Evolutionary conservation across 2,888 invertebrate genomes (phyloP).

Genomic region (Mechanitis mazaeus): DNA sequence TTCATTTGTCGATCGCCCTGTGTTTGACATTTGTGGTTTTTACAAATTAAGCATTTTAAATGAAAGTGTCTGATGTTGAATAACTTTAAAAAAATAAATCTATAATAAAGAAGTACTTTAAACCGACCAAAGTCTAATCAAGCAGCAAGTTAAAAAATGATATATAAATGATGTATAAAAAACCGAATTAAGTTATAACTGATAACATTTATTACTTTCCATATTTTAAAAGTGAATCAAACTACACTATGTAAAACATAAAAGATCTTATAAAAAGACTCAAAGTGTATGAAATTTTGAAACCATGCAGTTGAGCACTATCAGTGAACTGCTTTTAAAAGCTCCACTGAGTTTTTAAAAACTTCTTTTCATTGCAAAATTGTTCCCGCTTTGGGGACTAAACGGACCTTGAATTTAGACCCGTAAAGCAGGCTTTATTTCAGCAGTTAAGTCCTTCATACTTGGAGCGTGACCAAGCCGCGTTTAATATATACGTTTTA

Average conservation of each 20-base stretch:
- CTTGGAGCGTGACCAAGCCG: conserved; percentile 36
- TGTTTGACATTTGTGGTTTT: conserved; percentile 26
- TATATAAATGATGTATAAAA: too few species aligned
- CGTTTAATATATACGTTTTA: conserved; percentile 22
- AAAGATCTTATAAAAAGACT: conserved; percentile 7
- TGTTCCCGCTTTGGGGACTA: conserved; percentile 18
- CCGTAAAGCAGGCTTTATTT: conserved; percentile 30
- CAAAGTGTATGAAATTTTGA: conserved; percentile 10
- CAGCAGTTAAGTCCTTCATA: conserved; percentile 32
- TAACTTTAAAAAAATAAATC: not conserved
- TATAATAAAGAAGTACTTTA: too few species aligned
- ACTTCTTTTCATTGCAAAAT: conserved; percentile 18
- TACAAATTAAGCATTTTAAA: conserved; percentile 14
- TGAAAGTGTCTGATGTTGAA: conserved; percentile 6
- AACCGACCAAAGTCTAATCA: too few species aligned
- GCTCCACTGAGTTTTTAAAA: conserved; percentile 13
- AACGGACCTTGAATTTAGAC: conserved; percentile 22
- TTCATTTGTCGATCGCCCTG: conserved; percentile 14
- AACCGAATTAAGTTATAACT: too few species aligned
- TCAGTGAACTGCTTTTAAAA: conserved; percentile 10
- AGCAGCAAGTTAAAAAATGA: too few species aligned
- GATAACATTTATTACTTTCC: not conserved
- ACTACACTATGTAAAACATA: conserved; percentile 3
- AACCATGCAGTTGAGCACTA: conserved; percentile 10
- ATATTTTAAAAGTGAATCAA: conserved; percentile 8